Base-by-base conservation (phyloP, 2,113 vertebrate species). In the Phaetusa simplex region DNA sequence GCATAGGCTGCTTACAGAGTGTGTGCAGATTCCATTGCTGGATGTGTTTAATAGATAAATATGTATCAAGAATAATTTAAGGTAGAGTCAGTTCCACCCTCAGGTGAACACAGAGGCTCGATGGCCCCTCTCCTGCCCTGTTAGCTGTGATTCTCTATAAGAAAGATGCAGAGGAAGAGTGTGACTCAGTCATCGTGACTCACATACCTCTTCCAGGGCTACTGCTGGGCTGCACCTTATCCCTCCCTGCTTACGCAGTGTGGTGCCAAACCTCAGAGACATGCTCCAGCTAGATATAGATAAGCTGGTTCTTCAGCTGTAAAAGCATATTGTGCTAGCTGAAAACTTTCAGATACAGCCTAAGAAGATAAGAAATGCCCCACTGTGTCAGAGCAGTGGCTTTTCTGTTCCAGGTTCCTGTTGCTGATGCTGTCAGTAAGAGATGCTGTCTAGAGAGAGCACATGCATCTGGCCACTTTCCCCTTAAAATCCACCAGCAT, bases 191-290 rank as follows among this genome's bases (percentile, higher is more conserved):
- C 76, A 52, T 74, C 20, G 11, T 95, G 92, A 95, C 88, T 95
- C 95, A 95, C 40, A 69, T 80, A 23, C n/a, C 49, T 80, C 71
- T 96, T 72, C 72, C 69, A 65, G 45, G 83, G 56, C 73, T 92
- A 73, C 93, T 93, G 83, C 94, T 95, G 86, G 86, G 83, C 86
- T 97, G 91, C 91, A 90, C 66, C 38, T 85, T 89, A 78, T 94
- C 65, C 50, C 40, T 84, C 49, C 70, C 40, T 69, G 43, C 86
- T 80, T 53, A 8, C 86, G 76, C 93, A 82, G 81, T 19, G 73
- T 85, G 86, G 45, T 94, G 89, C 95, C 94, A 91, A 85, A 76
- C 71, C 93, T 95, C 86, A 84, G 86, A 81, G 83, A 38, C 50
- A 58, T 0, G 0, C 65, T 95, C 32, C 81, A 79, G 55, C 49